Conservation (phyloP, 2,113 vertebrate species). For the Athene cunicularia region DNA sequence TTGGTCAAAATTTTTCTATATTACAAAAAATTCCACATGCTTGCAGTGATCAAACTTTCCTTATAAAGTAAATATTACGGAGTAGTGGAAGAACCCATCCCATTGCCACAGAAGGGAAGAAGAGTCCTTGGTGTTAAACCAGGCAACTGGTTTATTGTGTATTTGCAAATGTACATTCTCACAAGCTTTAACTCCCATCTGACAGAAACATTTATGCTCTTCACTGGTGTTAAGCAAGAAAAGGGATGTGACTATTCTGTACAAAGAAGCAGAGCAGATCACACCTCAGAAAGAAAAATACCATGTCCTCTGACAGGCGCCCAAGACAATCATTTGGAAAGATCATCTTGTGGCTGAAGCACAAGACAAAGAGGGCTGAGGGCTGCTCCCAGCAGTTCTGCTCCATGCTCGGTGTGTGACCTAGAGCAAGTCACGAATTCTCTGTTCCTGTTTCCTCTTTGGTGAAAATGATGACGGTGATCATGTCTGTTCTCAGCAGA, state of each 20-base stretch:
- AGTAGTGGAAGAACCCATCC: neutral
- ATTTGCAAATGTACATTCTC: neutral
- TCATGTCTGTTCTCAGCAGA: neutral
- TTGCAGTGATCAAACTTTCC: neutral
- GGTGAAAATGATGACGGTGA: slow-evolving; percentile 7
- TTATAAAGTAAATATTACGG: neutral
- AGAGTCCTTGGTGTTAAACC: neutral
- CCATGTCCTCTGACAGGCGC: neutral
- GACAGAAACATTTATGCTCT: neutral
- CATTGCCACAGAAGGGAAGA: neutral
- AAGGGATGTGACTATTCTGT: neutral
- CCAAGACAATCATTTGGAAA: neutral
- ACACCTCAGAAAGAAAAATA: neutral
- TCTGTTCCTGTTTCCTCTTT: slow-evolving; percentile 41
- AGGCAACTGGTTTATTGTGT: neutral
- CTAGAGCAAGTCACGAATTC: slow-evolving; percentile 45
- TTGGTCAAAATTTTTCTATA: neutral
- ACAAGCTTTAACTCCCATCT: neutral
- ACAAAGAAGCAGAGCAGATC: neutral
- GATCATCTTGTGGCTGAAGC: slow-evolving; percentile 8
- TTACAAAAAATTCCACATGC: neutral
- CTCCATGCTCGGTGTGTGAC: neutral
- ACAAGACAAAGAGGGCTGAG: slow-evolving; percentile 11
- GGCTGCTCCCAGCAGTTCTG: neutral
- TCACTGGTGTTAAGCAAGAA: neutral